These are phyloP conservation scores for Orthonevra nobilis DNA, from an alignment of 2,888 invertebrate genomes.

Conservation along the genomic window DNA sequence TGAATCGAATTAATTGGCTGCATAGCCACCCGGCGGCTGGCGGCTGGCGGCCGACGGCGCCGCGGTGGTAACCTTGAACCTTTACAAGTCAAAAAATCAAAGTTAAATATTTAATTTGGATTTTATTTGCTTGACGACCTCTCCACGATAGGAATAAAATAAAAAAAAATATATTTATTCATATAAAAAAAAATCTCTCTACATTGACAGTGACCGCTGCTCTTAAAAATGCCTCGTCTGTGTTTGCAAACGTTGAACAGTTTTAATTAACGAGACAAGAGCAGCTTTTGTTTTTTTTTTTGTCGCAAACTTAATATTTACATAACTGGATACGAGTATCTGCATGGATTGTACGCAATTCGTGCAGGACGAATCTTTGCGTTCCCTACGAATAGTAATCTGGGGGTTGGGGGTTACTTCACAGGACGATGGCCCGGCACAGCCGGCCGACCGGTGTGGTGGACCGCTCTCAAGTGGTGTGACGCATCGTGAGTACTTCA, in stretches of 20 bases:
- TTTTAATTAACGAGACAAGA: conserved; percentile 65
- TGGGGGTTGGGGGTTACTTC: too few species aligned
- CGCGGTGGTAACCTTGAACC: conserved; percentile 46
- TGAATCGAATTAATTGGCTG: conserved; percentile 60
- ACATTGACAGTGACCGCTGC: conserved; percentile 36
- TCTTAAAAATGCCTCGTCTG: conserved; percentile 49
- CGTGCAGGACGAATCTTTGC: not conserved
- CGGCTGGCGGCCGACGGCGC: too few species aligned
- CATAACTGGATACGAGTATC: conserved; percentile 29
- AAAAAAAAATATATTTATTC: too few species aligned
- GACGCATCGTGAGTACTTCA: conserved; percentile 1
- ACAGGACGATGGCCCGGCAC: too few species aligned
- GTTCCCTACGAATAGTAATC: not conserved
- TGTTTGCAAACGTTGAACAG: conserved; percentile 59
- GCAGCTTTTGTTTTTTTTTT: conserved; percentile 25
- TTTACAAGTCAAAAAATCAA: conserved; percentile 17
- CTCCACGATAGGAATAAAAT: too few species aligned
- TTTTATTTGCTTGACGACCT: conserved; percentile 28
- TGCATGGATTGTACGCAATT: not conserved
- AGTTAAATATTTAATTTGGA: conserved; percentile 35
- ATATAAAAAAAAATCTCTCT: conserved; percentile 5
- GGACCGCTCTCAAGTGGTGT: not conserved
- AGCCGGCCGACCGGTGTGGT: too few species aligned
- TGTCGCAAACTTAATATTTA: conserved; percentile 48
- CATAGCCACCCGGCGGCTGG: not conserved